A percentile compares a stretch with the other conserved stretches of the same genome.
Evolutionary conservation across 1,140 invertebrate species (phyloP).

Genomic region (Solen grandis): DNA sequence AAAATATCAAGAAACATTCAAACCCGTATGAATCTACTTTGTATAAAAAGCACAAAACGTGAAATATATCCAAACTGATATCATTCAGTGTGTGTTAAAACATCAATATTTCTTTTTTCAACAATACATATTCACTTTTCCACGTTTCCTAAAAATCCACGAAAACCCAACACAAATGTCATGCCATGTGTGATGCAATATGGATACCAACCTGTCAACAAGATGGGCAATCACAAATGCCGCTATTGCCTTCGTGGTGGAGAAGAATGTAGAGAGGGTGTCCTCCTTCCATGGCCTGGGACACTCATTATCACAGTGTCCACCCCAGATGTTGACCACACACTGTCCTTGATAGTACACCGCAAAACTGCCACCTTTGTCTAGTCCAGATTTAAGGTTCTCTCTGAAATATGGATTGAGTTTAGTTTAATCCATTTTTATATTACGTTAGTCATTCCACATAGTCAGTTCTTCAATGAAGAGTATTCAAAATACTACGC

Average conservation of each 20-base stretch:
- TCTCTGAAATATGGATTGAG: constrained; percentile 54
- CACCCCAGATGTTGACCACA: constrained; percentile 76
- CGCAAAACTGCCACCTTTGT: constrained; percentile 77
- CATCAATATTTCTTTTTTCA: not conserved
- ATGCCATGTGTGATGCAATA: not conserved
- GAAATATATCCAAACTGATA: too few relatives aligned
- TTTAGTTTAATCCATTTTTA: not conserved
- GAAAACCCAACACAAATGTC: not conserved
- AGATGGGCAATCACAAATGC: constrained; percentile 79
- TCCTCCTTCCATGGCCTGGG: constrained; percentile 69
- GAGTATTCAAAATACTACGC: too few relatives aligned
- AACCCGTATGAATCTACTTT: too few relatives aligned
- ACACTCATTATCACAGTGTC: constrained; percentile 75
- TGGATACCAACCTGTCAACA: constrained; percentile 79
- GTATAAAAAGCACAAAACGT: too few relatives aligned
- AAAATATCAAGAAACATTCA: too few relatives aligned
- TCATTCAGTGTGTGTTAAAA: too few relatives aligned
- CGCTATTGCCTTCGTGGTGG: constrained; percentile 76
- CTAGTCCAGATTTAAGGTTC: constrained; percentile 64
- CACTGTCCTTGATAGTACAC: constrained; percentile 72
- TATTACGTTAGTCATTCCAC: not conserved
- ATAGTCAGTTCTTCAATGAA: not conserved
- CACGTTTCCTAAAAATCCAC: not conserved
- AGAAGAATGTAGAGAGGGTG: constrained; percentile 70
- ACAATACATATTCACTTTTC: not conserved